Base-by-base conservation (phyloP, 37 sponge, comb jelly and placozoan genomes). In the Beroe ovata region DNA sequence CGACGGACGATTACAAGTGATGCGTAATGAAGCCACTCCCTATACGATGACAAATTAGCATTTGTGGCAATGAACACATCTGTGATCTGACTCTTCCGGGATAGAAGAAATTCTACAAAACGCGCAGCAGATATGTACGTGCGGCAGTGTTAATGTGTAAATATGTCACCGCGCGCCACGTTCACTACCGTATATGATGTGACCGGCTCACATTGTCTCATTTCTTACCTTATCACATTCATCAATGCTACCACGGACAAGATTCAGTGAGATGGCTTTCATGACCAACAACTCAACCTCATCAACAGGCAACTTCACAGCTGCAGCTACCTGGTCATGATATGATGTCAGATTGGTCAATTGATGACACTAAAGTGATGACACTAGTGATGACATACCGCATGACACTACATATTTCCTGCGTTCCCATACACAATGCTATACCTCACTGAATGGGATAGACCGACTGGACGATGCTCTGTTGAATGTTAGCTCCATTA, bases 201-300 rank as follows among this genome's bases (percentile, higher is more conserved):
- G 69, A 34, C 69, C 69, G 35, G 69, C 2, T 4, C 36, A 1
- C 29, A 14, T 34, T 66, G 1, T 25, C 1, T 1, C 35, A 33
- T 32, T 66, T 66, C 36, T 32, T 66, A 66, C 84, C 84, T 77
- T 77, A 1, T 77, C 84, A 77, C 84, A 77, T 42, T 77, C 84
- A 42, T 77, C 84, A 25, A 77, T 77, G 33, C 37, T 72, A 90
- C 95, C 96, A 77, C 92, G 92, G 34, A 95, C 93, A n/a, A 95
- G 39, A 29, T 93, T 93, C 20, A 92, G 89, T 22, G 96, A 93
- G 2, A 95, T 89, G 0, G 94, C 96, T 40, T 93, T 95, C 96
- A 95, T 95, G 0, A 93, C 92, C 81, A 95, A 63, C 64, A 92
- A 64, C 92, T 95, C 96, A 30, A 95, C 96, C 92, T 95, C 64